Conservation (phyloP, 2,797 vertebrate genomes). For the Schizopygopsis pylzovi region DNA sequence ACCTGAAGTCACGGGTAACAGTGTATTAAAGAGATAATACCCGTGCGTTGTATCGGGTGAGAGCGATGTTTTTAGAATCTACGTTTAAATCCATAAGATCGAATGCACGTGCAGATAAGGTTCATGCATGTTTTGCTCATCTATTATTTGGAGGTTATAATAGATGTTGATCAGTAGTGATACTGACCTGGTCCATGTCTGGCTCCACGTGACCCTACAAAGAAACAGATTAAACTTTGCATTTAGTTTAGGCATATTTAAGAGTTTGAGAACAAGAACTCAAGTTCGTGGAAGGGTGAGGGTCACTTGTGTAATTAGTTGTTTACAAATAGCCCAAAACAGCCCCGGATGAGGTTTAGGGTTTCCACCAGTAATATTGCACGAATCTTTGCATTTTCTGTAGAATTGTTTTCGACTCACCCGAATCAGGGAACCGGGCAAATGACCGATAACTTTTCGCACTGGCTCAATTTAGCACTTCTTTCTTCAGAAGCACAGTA, state of each 20-base stretch:
- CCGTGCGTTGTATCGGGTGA: conserved; percentile 49
- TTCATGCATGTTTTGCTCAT: conserved; percentile 18
- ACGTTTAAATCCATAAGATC: neutral
- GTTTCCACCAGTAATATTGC: conserved; percentile 22
- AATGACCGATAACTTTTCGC: neutral
- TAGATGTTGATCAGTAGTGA: neutral
- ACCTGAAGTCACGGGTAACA: conserved; percentile 61
- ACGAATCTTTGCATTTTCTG: neutral
- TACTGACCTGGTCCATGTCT: neutral
- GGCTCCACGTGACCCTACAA: neutral
- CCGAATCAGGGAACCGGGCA: neutral
- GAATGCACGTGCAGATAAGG: neutral
- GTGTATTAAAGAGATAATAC: conserved; percentile 45
- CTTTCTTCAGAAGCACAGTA: conserved; percentile 24
- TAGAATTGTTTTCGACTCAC: neutral
- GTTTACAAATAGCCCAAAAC: conserved; percentile 32
- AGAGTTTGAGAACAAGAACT: conserved; percentile 38
- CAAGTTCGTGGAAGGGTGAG: conserved; percentile 58
- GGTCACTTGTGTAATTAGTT: conserved; percentile 26
- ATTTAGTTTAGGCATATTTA: conserved; percentile 9
- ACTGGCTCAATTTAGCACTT: conserved; percentile 17
- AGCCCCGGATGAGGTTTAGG: conserved; percentile 39
- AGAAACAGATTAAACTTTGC: neutral
- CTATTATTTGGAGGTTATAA: neutral
- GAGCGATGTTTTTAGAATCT: conserved; percentile 25